Evolutionary conservation across 2,888 invertebrate species (phyloP).

Genomic region (Cerceris ruficornis): DNA sequence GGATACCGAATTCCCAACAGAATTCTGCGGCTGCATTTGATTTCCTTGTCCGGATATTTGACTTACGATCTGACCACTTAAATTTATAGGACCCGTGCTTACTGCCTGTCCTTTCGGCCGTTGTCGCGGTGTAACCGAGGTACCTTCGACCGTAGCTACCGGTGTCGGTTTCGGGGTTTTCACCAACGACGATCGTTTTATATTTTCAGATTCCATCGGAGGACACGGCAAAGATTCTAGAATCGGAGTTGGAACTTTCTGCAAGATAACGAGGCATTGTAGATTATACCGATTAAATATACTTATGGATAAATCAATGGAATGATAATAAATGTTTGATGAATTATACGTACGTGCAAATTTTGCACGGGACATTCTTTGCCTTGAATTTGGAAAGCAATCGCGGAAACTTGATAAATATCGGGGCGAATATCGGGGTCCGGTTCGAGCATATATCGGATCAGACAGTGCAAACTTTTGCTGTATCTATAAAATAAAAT

Average conservation of each 20-base stretch:
- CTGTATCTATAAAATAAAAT: conserved; percentile 73
- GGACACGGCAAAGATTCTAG: conserved; percentile 86
- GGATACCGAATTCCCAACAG: conserved; percentile 68
- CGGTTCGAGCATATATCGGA: conserved; percentile 90
- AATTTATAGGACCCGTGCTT: conserved; percentile 77
- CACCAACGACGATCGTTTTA: conserved; percentile 84
- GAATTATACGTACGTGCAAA: conserved; percentile 85
- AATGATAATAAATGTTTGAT: not conserved
- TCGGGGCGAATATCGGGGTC: conserved; percentile 92
- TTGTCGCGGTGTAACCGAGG: conserved; percentile 92
- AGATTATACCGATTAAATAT: not conserved
- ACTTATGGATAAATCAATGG: not conserved
- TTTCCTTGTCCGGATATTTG: conserved; percentile 80
- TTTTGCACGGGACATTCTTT: conserved; percentile 91
- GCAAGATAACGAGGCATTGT: conserved; percentile 59
- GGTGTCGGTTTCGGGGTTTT: conserved; percentile 82
- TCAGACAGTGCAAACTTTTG: conserved; percentile 77
- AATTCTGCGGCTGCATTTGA: conserved; percentile 61
- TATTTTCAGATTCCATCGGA: conserved; percentile 87
- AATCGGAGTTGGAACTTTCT: conserved; percentile 87
- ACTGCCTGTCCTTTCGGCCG: conserved; percentile 87
- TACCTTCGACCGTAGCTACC: conserved; percentile 85
- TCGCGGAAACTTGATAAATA: conserved; percentile 91
- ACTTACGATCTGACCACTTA: conserved; percentile 79
- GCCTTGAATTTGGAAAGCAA: conserved; percentile 88